Conservation (phyloP, 2,113 vertebrate genomes). For the Chrysochloris asiatica region DNA sequence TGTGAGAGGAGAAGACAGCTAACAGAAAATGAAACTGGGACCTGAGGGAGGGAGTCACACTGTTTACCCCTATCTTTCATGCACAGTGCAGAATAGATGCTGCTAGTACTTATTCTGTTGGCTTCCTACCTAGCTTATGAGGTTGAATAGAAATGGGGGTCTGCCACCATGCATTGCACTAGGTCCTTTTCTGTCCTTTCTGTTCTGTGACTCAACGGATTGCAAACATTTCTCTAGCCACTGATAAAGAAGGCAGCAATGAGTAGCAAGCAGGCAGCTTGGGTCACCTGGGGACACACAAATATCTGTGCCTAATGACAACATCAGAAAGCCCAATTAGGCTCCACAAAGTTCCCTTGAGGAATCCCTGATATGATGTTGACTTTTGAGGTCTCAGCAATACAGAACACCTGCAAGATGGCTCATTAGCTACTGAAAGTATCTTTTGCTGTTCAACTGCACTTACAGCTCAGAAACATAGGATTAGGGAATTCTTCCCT, state of each 20-base stretch:
- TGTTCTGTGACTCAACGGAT: background rate
- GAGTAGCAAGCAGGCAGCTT: background rate
- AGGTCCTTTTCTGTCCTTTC: background rate
- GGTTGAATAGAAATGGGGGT: background rate
- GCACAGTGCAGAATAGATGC: background rate
- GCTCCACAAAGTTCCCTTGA: background rate
- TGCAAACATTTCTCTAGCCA: background rate
- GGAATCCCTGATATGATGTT: background rate
- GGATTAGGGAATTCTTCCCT: background rate
- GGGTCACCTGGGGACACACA: background rate
- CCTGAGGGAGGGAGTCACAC: background rate
- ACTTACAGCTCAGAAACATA: background rate
- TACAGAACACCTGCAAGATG: background rate
- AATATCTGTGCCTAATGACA: background rate
- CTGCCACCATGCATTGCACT: background rate
- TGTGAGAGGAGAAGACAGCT: background rate
- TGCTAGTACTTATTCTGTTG: no score
- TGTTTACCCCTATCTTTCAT: background rate
- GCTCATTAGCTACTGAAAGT: constrained; percentile 5
- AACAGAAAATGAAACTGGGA: background rate
- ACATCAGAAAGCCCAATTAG: background rate
- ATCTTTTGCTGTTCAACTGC: background rate
- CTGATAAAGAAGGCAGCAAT: background rate
- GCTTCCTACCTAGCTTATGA: background rate
- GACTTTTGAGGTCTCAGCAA: background rate